phyloP scores from a whole-genome alignment of 1,140 invertebrate genomes.

The Ganaspis sp. region DNA sequence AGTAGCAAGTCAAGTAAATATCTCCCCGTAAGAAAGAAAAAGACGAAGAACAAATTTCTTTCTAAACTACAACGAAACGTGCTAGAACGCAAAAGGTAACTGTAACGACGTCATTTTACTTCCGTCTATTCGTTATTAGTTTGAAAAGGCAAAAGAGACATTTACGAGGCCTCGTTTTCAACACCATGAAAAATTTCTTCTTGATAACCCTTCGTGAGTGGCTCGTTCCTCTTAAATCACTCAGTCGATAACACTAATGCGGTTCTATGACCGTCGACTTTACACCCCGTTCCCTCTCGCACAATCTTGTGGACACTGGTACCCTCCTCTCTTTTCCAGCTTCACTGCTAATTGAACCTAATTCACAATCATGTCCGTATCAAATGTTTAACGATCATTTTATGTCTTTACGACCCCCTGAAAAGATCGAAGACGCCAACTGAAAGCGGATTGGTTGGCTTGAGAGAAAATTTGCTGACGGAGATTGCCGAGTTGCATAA shows the following conservation, averaged over 20 bases:
- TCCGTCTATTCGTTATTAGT: constrained; percentile 13
- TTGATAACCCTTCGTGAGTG: constrained; percentile 24
- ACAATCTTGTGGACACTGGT: not conserved
- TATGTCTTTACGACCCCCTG: constrained; percentile 6
- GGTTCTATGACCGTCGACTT: constrained; percentile 1
- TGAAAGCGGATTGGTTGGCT: too few species aligned
- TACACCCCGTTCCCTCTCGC: not conserved
- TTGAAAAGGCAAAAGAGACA: constrained; percentile 23
- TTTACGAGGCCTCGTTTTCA: constrained; percentile 17
- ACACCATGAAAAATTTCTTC: constrained; percentile 27
- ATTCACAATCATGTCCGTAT: constrained; percentile 25
- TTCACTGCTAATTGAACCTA: constrained; percentile 25
- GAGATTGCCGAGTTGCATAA: too few species aligned
- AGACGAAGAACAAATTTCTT: too few species aligned
- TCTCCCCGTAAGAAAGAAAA: not conserved
- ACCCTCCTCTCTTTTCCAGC: not conserved
- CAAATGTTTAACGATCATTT: constrained; percentile 28
- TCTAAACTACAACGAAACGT: not conserved
- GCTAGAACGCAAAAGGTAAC: not conserved
- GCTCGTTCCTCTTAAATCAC: constrained; percentile 12
- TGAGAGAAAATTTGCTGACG: too few species aligned
- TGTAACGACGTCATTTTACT: constrained; percentile 19
- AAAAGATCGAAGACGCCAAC: too few species aligned
- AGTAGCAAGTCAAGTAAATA: not conserved
- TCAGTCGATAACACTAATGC: constrained; percentile 20